These are phyloP conservation scores for Drosophila sproati DNA, from an alignment of 1,140 invertebrate species.

Conservation along the genomic window DNA sequence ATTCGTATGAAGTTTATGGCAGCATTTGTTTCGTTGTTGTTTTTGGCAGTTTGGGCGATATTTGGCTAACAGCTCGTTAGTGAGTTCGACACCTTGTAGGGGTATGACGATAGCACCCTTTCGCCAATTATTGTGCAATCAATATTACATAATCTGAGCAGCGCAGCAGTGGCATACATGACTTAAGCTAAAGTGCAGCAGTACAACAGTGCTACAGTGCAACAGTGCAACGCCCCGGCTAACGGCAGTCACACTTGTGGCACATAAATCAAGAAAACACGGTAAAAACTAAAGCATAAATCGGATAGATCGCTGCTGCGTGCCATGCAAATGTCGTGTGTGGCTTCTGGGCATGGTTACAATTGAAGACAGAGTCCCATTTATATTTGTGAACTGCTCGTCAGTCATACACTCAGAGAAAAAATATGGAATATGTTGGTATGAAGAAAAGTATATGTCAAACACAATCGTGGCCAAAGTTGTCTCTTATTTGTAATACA, in stretches of 20 bases:
- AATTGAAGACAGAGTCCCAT: constrained; percentile 41
- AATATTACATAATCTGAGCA: constrained; percentile 78
- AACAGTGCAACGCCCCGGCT: constrained; percentile 61
- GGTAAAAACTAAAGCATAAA: constrained; percentile 14
- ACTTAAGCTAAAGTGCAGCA: neutral
- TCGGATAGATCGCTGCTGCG: constrained; percentile 57
- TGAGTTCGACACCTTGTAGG: constrained; percentile 79
- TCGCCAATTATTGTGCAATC: constrained; percentile 82
- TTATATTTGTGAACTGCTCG: neutral
- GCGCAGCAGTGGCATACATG: constrained; percentile 40
- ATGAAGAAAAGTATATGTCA: neutral
- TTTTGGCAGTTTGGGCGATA: constrained; percentile 32
- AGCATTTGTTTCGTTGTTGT: constrained; percentile 64
- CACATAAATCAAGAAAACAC: constrained; percentile 71
- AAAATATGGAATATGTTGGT: neutral
- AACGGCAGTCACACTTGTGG: constrained; percentile 80
- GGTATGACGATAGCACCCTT: constrained; percentile 72
- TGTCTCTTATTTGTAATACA: neutral
- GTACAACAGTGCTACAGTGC: constrained; percentile 25
- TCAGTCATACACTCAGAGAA: neutral
- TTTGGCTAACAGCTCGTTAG: constrained; percentile 73
- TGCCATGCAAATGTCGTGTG: constrained; percentile 81
- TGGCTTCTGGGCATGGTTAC: constrained; percentile 75
- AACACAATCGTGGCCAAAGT: constrained; percentile 7
- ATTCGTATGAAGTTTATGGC: constrained; percentile 72